Evolutionary conservation across 2,888 invertebrate genomes (phyloP).

Genomic region (Acleris literana): DNA sequence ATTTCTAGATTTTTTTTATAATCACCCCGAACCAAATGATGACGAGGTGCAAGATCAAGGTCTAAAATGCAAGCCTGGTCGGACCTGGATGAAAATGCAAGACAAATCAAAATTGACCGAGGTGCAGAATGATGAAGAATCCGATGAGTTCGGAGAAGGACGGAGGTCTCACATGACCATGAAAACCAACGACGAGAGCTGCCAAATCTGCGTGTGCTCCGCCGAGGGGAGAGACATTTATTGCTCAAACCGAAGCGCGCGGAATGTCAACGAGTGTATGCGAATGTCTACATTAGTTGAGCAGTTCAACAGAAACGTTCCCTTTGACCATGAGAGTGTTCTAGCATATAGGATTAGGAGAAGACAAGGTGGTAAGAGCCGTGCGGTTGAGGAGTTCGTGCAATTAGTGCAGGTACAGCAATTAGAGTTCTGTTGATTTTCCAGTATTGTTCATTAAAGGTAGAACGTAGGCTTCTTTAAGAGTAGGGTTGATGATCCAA

Average conservation of each 20-base stretch:
- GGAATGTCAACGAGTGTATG: constrained; percentile 69
- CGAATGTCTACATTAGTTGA: constrained; percentile 48
- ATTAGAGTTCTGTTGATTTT: not conserved
- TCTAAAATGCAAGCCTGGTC: constrained; percentile 66
- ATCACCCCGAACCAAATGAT: constrained; percentile 47
- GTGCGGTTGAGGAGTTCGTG: constrained; percentile 39
- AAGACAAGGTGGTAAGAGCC: constrained; percentile 52
- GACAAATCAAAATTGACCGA: constrained; percentile 21
- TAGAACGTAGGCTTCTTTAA: not conserved
- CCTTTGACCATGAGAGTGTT: constrained; percentile 55
- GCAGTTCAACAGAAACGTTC: constrained; percentile 45
- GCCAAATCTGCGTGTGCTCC: constrained; percentile 68
- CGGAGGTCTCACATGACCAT: constrained; percentile 58
- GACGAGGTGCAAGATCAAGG: constrained; percentile 41
- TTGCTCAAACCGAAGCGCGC: constrained; percentile 64
- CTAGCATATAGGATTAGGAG: constrained; percentile 44
- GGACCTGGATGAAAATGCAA: constrained; percentile 57
- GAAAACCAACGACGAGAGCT: constrained; percentile 52
- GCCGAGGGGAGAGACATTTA: constrained; percentile 61
- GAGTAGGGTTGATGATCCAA: too few species aligned
- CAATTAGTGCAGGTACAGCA: constrained; percentile 10
- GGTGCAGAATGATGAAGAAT: not conserved
- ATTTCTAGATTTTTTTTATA: constrained; percentile 63
- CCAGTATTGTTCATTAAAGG: not conserved
- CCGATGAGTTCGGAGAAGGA: constrained; percentile 14